Conservation (phyloP, 92 coral and sea anemone genomes). For the Heliopora coerulea region DNA sequence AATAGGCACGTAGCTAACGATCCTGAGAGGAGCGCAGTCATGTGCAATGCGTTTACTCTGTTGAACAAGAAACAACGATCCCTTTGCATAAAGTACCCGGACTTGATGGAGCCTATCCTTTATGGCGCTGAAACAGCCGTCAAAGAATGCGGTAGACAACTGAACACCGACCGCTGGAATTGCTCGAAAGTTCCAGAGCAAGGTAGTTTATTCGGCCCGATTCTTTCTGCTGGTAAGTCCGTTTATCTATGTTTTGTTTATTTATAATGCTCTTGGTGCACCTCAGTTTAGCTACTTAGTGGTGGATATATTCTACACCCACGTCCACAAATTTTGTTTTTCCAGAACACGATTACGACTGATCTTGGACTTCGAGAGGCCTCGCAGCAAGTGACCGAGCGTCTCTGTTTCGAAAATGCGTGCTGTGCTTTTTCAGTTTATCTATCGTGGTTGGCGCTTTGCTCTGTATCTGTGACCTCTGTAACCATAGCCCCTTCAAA, state of each 20-base stretch:
- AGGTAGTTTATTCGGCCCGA: conserved; percentile 81
- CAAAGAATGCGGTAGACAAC: conserved; percentile 80
- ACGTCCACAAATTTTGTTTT: too few species aligned
- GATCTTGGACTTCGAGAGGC: too few species aligned
- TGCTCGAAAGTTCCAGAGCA: conserved; percentile 86
- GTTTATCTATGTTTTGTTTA: neutral
- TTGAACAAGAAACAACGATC: conserved; percentile 80
- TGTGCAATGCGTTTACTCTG: conserved; percentile 76
- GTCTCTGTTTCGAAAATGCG: too few species aligned
- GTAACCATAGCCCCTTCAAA: too few species aligned
- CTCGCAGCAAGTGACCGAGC: too few species aligned
- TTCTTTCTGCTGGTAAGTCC: conserved; percentile 74
- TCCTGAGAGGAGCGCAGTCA: conserved; percentile 64
- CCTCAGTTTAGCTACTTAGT: too few species aligned
- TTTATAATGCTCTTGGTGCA: too few species aligned
- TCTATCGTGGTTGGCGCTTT: too few species aligned
- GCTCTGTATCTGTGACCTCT: too few species aligned
- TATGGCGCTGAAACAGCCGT: conserved; percentile 82
- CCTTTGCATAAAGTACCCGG: conserved; percentile 81
- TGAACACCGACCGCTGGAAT: conserved; percentile 90
- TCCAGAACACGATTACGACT: too few species aligned
- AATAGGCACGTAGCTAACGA: conserved; percentile 26
- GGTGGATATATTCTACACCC: too few species aligned
- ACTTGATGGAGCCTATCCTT: conserved; percentile 82
- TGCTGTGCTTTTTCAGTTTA: too few species aligned